These are phyloP conservation scores for Palythoa grandis DNA, from an alignment of 92 coral and sea anemone genomes.

Conservation along the genomic window DNA sequence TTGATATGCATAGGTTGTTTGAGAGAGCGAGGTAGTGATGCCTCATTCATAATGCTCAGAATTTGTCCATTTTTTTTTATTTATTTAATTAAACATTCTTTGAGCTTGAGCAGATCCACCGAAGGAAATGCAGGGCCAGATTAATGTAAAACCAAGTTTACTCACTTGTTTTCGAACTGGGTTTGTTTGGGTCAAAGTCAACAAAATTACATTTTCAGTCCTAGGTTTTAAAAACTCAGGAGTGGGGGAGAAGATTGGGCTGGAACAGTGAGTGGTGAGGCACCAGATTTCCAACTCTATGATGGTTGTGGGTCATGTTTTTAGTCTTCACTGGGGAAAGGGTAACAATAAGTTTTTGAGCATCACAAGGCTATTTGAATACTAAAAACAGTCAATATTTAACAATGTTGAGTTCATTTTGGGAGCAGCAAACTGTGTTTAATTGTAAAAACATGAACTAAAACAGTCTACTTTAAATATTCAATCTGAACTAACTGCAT, in stretches of 20 bases:
- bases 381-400: not conserved
- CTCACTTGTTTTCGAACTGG: constrained; percentile 1
- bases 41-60: not conserved
- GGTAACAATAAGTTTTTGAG: not conserved
- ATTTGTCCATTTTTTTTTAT: constrained; percentile 1
- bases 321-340: not conserved
- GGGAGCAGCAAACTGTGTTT: not conserved
- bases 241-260: constrained; percentile 2
- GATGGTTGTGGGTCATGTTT: not conserved
- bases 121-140: not conserved
- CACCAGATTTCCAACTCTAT: not conserved
- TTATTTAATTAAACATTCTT: not conserved
- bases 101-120: not conserved
- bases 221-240: not conserved
- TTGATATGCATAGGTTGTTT: not conserved
- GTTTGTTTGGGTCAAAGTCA: not conserved
- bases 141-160: constrained; percentile 1
- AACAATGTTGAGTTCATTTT: not conserved
- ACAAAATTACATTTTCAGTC: not conserved
- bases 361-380: not conserved
- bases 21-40: constrained; percentile 8
- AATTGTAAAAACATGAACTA: not conserved
- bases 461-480: constrained; percentile 4
- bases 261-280: constrained; percentile 5
- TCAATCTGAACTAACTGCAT: not conserved